phyloP scores from a whole-genome alignment of 2,797 vertebrate genomes.

The Lacerta agilis region DNA sequence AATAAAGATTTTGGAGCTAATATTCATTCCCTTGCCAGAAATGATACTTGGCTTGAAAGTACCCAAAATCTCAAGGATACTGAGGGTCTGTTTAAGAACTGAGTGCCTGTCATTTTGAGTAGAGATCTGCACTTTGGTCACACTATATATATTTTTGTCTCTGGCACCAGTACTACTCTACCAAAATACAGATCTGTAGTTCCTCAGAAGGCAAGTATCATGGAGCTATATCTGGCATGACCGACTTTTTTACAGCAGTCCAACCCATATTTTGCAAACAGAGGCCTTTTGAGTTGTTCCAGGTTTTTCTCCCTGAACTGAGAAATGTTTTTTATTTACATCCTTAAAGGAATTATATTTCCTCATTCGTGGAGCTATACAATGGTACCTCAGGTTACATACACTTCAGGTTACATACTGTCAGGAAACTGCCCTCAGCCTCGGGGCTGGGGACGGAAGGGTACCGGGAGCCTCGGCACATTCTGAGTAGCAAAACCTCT shows the following conservation, averaged over 20 bases:
- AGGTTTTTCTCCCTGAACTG: not conserved
- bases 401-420: no score
- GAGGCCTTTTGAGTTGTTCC: conserved; percentile 34
- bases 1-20: not conserved
- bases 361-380: not conserved
- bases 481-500: no score
- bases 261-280: conserved; percentile 23
- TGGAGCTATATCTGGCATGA: not conserved
- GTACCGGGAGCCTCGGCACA: no score
- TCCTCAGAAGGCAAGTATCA: not conserved
- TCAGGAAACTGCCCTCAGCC: no score
- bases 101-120: not conserved
- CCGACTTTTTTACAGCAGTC: not conserved
- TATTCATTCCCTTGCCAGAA: not conserved
- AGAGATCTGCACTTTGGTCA: not conserved
- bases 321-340: not conserved
- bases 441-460: no score
- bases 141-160: conserved; percentile 1
- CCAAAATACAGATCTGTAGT: not conserved
- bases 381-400: no score
- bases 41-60: not conserved
- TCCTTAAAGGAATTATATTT: not conserved
- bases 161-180: not conserved
- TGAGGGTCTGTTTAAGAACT: not conserved
- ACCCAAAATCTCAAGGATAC: not conserved